Base-by-base conservation (phyloP, 2,113 vertebrate species). In the Aythya baeri region DNA sequence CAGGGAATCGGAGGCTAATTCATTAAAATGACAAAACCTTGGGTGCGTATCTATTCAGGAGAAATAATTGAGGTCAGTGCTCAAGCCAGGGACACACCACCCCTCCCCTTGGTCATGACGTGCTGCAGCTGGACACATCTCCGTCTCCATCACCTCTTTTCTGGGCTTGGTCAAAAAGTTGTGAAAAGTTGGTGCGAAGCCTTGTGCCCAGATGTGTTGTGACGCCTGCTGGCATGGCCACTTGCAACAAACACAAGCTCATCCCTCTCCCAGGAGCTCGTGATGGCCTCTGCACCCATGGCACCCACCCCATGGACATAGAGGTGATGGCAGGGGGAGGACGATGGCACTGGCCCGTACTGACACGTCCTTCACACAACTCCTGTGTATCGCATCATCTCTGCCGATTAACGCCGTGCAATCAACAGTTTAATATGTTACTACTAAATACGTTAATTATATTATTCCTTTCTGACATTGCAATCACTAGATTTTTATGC, bases 401-500 rank as follows among this genome's bases (percentile, higher is more conserved):
- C 88, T 80, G 86, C 87, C 82, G 87, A 94, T 82, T 93, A 95
- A 89, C 8, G 68, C 88, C 20, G n/a, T 1, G 91, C 95, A 96
- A 95, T 97, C 97, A 96, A 77, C 74, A 96, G 90, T 96, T 97
- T 97, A 97, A 94, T 95, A 91, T 96, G 97, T 98, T 97, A 96
- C 93, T 76, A 92, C 96, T 94, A 96, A 97, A 97, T 96, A 96
- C 86, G 32, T 90, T 96, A 96, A 98, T 97, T 95, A 96, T 90
- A 94, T 96, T 95, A 96, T 95, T 93, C 92, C 97, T 96, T 97
- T 97, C 94, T 96, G 86, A 91, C n/a, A 50, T 86, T 23, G 97
- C 96, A 98, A 96, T 97, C 97, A 97, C 88, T 92, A 85, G 94
- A 97, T 95, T 96, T 97, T 97, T 95, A 96, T 96, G 97, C 97